A percentile compares a stretch with the other conserved stretches of the same genome.
phyloP scores from a whole-genome alignment of 2,113 vertebrate species.

The Bostrychus sinensis region DNA sequence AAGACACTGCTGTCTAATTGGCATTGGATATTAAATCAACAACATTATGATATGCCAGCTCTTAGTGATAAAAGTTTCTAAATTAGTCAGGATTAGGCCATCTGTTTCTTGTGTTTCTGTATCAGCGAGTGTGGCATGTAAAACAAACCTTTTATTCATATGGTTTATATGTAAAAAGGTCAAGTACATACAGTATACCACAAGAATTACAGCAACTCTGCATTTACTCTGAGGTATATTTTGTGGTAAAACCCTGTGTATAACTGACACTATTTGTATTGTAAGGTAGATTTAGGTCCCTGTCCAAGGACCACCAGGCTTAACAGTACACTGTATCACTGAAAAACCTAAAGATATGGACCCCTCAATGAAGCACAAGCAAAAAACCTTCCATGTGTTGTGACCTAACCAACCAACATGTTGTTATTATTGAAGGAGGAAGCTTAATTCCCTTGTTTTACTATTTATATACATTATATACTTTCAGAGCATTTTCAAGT shows the following conservation, averaged over 20 bases:
- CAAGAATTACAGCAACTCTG: conserved; percentile 79
- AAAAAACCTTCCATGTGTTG: conserved; percentile 69
- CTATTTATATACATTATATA: conserved; percentile 77
- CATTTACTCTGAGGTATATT: conserved; percentile 84
- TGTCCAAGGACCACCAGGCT: conserved; percentile 70
- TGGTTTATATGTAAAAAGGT: conserved; percentile 73
- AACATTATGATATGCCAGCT: conserved; percentile 53
- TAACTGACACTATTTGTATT: conserved; percentile 79
- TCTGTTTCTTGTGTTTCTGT: conserved; percentile 42
- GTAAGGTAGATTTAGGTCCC: conserved; percentile 72
- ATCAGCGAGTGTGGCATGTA: conserved; percentile 59
- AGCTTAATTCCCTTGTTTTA: conserved; percentile 74
- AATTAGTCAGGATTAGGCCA: conserved; percentile 57
- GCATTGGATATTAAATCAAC: conserved; percentile 60
- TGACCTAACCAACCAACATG: conserved; percentile 68
- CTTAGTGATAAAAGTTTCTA: conserved; percentile 52
- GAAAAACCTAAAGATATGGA: conserved; percentile 76
- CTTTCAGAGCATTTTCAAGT: conserved; percentile 74
- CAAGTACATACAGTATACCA: conserved; percentile 78
- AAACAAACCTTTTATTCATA: conserved; percentile 69
- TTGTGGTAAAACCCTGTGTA: conserved; percentile 81
- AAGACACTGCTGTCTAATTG: conserved; percentile 64
- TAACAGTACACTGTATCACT: conserved; percentile 74
- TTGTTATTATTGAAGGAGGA: conserved; percentile 72
- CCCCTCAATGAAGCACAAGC: conserved; percentile 69